These are phyloP conservation scores for Labia minor DNA, from an alignment of 2,888 invertebrate species.

Conservation along the genomic window DNA sequence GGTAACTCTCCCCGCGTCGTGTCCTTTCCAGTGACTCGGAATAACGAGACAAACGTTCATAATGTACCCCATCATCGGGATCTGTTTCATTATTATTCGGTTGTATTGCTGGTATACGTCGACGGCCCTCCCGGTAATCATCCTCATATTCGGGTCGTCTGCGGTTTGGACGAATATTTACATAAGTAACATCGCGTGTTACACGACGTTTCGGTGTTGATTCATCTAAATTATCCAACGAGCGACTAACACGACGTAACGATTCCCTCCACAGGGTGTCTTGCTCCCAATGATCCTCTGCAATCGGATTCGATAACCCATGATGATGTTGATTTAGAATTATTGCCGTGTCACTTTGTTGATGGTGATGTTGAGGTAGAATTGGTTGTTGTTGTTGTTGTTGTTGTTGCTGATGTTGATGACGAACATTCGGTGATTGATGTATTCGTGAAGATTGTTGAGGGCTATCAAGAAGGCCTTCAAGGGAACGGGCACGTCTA, in stretches of 20 bases:
- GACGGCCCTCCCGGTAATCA: constrained; percentile 38
- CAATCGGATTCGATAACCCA: constrained; percentile 18
- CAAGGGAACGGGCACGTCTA: constrained; percentile 45
- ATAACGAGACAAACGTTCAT: constrained; percentile 45
- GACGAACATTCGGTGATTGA: constrained; percentile 17
- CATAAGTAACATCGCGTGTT: constrained; percentile 64
- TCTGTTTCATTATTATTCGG: constrained; percentile 30
- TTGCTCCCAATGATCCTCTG: constrained; percentile 63
- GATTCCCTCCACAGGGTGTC: constrained; percentile 72
- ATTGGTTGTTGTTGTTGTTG: constrained; percentile 19
- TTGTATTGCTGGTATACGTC: no score
- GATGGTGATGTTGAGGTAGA: constrained; percentile 7
- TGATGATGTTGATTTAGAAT: constrained; percentile 21
- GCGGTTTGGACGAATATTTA: constrained; percentile 45
- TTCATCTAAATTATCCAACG: constrained; percentile 68
- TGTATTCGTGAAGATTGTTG: constrained; percentile 17
- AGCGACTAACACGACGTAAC: constrained; percentile 63
- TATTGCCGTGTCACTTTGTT: constrained; percentile 16
- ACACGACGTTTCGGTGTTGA: constrained; percentile 35
- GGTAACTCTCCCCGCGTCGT: constrained; percentile 29
- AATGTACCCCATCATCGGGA: constrained; percentile 43
- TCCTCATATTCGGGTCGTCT: constrained; percentile 29
- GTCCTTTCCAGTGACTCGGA: constrained; percentile 43
- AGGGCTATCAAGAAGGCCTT: constrained; percentile 46
- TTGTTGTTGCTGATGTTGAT: constrained; percentile 22